Evolutionary conservation across 1,140 invertebrate species (phyloP).

Genomic region (Elymnias hypermnestra): DNA sequence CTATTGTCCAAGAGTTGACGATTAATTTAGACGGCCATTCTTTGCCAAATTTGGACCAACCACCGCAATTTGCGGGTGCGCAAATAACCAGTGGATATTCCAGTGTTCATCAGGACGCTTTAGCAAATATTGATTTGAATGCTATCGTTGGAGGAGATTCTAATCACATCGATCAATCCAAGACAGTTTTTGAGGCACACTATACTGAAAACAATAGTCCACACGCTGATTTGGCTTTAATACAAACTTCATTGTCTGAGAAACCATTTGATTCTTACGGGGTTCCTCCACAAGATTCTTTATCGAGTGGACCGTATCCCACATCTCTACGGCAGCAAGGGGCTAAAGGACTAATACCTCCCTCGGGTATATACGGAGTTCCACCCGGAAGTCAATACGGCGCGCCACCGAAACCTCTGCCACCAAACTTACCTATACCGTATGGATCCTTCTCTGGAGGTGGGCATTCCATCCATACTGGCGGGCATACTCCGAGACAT

Average conservation of each 20-base stretch:
- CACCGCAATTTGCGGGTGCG: constrained; percentile 35
- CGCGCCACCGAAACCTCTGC: constrained; percentile 73
- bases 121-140: constrained; percentile 66
- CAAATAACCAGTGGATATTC: constrained; percentile 59
- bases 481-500: constrained; percentile 71
- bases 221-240: constrained; percentile 29
- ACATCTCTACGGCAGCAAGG: constrained; percentile 61
- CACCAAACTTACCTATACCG: constrained; percentile 45
- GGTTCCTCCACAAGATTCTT: constrained; percentile 69
- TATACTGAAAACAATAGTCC: constrained; percentile 54
- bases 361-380: constrained; percentile 76
- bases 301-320: constrained; percentile 71
- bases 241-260: constrained; percentile 31
- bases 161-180: constrained; percentile 70
- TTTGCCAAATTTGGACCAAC: constrained; percentile 30
- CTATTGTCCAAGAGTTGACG: constrained; percentile 42
- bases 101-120: constrained; percentile 63
- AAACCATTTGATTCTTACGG: constrained; percentile 69
- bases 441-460: constrained; percentile 67
- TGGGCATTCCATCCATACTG: constrained; percentile 58
- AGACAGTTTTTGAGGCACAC: constrained; percentile 72
- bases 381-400: constrained; percentile 76
- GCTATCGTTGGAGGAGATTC: constrained; percentile 67
- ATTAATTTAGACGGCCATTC: constrained; percentile 39
- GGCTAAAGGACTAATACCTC: constrained; percentile 74